Percentiles rank a stretch among this genome's conserved stretches.
phyloP scores from a whole-genome alignment of 2,113 vertebrate genomes.

The Fregetta grallaria region DNA sequence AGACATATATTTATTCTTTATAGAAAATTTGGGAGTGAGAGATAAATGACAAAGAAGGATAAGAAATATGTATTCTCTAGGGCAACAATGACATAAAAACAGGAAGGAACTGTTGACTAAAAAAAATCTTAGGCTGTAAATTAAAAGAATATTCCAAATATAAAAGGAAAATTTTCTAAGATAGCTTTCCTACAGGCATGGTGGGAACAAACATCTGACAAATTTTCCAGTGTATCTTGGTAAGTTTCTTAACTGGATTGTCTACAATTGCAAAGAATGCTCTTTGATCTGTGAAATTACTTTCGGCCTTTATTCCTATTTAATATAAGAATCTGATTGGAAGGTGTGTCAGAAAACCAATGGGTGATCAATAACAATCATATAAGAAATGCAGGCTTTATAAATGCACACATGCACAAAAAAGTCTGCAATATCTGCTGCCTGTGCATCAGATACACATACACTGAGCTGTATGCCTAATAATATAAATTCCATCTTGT shows the following conservation, averaged over 20 bases:
- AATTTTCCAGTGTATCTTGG: not conserved
- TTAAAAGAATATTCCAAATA: not conserved
- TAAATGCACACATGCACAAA: not conserved
- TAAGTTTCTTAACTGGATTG: not conserved
- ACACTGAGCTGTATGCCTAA: not conserved
- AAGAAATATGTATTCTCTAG: not conserved
- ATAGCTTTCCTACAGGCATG: not conserved
- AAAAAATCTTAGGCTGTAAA: not conserved
- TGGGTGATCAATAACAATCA: not conserved
- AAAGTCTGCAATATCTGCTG: not conserved
- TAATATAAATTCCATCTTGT: not conserved
- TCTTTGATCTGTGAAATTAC: not conserved
- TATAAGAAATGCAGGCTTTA: not conserved
- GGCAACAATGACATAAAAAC: not conserved
- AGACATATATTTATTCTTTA: not conserved
- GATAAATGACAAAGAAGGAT: not conserved
- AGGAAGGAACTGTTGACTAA: not conserved
- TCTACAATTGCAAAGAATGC: not conserved
- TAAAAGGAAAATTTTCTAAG: not conserved
- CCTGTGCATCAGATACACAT: not conserved
- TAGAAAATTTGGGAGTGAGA: not conserved
- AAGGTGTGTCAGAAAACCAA: accelerated
- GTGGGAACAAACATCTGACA: not conserved
- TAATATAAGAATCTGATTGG: not conserved
- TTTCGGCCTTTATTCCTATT: not conserved